Evolutionary conservation across 2,113 vertebrate species (phyloP).

Genomic region (Megaceryle torquata): DNA sequence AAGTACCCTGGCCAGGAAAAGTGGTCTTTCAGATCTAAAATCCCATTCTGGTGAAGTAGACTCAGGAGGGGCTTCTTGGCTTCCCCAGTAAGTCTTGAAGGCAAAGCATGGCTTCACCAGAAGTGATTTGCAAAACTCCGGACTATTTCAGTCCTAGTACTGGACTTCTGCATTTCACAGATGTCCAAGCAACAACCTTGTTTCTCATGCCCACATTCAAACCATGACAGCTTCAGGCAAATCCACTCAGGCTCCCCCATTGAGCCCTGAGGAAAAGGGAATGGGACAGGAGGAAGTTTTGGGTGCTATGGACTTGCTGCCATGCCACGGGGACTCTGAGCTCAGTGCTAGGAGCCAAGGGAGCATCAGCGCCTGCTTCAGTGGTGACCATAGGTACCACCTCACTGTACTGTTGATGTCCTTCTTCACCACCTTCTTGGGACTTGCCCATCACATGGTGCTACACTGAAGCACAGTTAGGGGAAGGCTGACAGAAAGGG

Average conservation of each 20-base stretch:
- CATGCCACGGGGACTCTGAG: accelerated
- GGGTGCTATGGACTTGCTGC: not conserved
- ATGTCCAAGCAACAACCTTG: not conserved
- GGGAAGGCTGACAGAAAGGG: not conserved
- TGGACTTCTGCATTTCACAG: not conserved
- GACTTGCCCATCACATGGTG: accelerated
- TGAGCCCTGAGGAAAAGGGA: not conserved
- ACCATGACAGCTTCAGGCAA: not conserved
- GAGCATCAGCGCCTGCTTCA: not conserved
- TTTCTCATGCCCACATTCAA: not conserved
- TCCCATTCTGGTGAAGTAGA: not conserved
- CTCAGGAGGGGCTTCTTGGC: not conserved
- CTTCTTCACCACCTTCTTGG: accelerated
- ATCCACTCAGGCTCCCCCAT: accelerated
- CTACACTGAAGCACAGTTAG: not conserved
- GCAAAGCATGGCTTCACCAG: not conserved
- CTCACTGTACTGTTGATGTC: accelerated
- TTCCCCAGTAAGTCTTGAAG: not conserved
- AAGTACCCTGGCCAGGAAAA: not conserved
- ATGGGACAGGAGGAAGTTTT: not conserved
- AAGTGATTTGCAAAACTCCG: not conserved
- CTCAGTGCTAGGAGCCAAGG: not conserved
- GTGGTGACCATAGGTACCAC: accelerated
- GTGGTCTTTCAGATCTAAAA: not conserved
- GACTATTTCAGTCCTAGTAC: not conserved